phyloP scores from a whole-genome alignment of 2,113 vertebrate species.

The Aleadryas rufinucha region DNA sequence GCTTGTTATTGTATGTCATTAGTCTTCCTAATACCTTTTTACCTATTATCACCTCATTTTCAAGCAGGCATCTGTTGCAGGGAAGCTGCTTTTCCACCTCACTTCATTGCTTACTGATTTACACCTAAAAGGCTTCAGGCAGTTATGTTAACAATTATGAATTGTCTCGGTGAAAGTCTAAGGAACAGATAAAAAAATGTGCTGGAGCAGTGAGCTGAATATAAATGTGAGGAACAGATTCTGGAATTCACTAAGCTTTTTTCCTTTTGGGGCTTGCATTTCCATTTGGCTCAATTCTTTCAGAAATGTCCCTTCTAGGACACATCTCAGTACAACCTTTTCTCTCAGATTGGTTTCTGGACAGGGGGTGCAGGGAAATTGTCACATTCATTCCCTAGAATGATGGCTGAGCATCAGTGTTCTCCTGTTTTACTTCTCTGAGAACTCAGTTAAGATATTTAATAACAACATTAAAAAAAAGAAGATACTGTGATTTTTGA shows the following conservation, averaged over 20 bases:
- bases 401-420: background rate
- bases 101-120: slow-evolving; percentile 44
- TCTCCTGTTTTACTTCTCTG: background rate
- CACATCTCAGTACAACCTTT: background rate
- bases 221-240: background rate
- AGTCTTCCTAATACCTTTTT: slow-evolving; percentile 54
- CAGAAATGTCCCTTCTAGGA: background rate
- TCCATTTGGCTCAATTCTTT: background rate
- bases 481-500: background rate
- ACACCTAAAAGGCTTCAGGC: slow-evolving; percentile 37
- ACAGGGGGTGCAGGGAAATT: background rate
- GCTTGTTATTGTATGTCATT: slow-evolving; percentile 64
- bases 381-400: background rate
- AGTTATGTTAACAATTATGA: slow-evolving; percentile 52
- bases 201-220: background rate
- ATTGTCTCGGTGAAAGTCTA: slow-evolving; percentile 14
- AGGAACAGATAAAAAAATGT: background rate
- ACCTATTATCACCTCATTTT: slow-evolving; percentile 67
- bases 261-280: background rate
- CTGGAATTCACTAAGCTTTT: background rate
- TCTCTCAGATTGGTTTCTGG: background rate
- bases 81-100: slow-evolving; percentile 27
- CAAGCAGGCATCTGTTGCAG: slow-evolving; percentile 44
- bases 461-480: background rate
- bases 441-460: background rate